Percentiles rank a stretch among this genome's conserved stretches.
phyloP scores from a whole-genome alignment of 2,797 vertebrate species.

The Acanthiza pusilla region DNA sequence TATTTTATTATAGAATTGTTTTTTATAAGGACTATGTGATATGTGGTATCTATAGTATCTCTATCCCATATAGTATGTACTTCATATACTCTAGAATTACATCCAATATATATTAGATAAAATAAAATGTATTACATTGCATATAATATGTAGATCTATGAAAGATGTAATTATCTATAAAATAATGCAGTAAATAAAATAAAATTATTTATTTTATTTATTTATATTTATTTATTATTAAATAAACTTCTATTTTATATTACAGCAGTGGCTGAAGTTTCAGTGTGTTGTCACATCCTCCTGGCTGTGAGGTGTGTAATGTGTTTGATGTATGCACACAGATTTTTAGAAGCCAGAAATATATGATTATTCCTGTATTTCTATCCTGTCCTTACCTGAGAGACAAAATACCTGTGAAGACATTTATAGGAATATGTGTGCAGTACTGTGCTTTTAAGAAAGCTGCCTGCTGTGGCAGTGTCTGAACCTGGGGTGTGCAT shows the following conservation, averaged over 20 bases:
- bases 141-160: not conserved
- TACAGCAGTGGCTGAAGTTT: not conserved
- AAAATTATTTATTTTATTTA: too few species aligned
- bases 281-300: not conserved
- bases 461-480: not conserved
- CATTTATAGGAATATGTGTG: not conserved
- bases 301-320: not conserved
- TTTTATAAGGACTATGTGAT: not conserved
- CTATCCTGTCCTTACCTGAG: not conserved
- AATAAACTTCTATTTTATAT: not conserved
- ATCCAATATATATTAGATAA: not conserved
- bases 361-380: not conserved
- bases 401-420: not conserved
- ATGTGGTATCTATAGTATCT: not conserved
- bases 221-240: too few species aligned
- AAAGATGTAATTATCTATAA: not conserved
- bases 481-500: not conserved
- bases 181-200: not conserved
- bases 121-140: not conserved
- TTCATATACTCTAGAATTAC: not conserved
- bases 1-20: not conserved
- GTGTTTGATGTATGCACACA: not conserved
- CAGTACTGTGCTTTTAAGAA: not conserved
- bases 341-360: not conserved
- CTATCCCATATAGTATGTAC: not conserved